Evolutionary conservation across 2,797 vertebrate species (phyloP).

Genomic region (Peromyscus attwateri): DNA sequence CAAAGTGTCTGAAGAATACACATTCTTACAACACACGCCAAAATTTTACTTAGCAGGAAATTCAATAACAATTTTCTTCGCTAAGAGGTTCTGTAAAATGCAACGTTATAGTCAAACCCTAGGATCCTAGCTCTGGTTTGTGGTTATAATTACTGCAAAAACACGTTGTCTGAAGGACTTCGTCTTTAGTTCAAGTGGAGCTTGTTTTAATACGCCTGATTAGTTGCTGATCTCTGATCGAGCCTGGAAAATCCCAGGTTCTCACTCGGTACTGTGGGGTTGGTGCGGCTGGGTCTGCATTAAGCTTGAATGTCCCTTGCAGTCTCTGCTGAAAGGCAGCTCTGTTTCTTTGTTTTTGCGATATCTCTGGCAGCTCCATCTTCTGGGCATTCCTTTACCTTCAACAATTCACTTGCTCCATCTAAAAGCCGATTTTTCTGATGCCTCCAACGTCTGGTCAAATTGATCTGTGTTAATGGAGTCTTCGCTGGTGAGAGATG

Average conservation of each 20-base stretch:
- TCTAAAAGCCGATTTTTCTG: slow-evolving; percentile 79
- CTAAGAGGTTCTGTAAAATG: slow-evolving; percentile 55
- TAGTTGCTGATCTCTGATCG: background rate
- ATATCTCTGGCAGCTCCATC: slow-evolving; percentile 65
- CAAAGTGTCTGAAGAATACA: slow-evolving; percentile 67
- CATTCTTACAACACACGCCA: slow-evolving; percentile 74
- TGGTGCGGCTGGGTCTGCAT: slow-evolving; percentile 45
- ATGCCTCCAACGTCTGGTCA: slow-evolving; percentile 82
- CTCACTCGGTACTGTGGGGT: background rate
- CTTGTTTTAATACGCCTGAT: slow-evolving; percentile 59
- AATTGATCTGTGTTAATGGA: slow-evolving; percentile 82
- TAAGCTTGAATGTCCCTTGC: background rate
- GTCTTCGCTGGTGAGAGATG: slow-evolving; percentile 71
- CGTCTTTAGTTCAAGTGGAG: slow-evolving; percentile 55
- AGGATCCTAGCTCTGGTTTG: slow-evolving; percentile 35
- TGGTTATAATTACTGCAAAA: slow-evolving; percentile 50
- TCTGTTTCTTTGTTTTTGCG: slow-evolving; percentile 59
- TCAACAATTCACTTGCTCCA: slow-evolving; percentile 70
- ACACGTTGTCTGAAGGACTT: slow-evolving; percentile 60
- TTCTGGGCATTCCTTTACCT: slow-evolving; percentile 75
- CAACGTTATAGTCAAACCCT: background rate
- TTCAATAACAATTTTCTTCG: slow-evolving; percentile 64
- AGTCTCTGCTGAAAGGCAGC: slow-evolving; percentile 22
- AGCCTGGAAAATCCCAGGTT: slow-evolving; percentile 39
- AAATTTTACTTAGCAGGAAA: slow-evolving; percentile 76